phyloP scores from a whole-genome alignment of 2,797 vertebrate genomes.

The Molossus molossus region DNA sequence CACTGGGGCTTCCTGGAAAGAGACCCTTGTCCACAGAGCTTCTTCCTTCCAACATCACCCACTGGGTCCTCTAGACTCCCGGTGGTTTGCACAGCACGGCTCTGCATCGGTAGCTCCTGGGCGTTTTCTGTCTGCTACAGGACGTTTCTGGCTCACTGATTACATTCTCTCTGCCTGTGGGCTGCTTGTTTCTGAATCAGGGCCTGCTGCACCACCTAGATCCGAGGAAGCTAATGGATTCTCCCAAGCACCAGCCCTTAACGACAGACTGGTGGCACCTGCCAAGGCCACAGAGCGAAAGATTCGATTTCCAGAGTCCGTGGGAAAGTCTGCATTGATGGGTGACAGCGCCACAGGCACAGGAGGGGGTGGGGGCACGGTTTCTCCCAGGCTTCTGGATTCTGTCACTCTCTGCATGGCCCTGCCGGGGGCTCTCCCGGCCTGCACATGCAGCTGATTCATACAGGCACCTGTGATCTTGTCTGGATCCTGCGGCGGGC shows the following conservation, averaged over 20 bases:
- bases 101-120: background rate
- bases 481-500: accelerated
- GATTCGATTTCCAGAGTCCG: background rate
- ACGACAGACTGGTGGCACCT: background rate
- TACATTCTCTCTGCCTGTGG: background rate
- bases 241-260: background rate
- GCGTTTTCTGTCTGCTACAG: background rate
- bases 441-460: background rate
- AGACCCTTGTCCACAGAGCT: background rate
- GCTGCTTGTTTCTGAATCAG: background rate
- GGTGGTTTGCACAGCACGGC: background rate
- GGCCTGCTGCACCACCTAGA: background rate
- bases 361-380: too few species aligned
- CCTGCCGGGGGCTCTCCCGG: accelerated
- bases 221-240: background rate
- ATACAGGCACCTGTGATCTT: accelerated
- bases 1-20: background rate
- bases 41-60: background rate
- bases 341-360: background rate
- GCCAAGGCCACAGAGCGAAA: background rate
- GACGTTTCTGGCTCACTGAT: background rate
- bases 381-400: background rate
- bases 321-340: background rate
- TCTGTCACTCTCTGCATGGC: background rate
- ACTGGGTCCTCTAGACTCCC: background rate